Evolutionary conservation across 2,113 vertebrate genomes (phyloP), one percentile per base, ranked within the genome.

Genomic region (Tor tambroides): DNA sequence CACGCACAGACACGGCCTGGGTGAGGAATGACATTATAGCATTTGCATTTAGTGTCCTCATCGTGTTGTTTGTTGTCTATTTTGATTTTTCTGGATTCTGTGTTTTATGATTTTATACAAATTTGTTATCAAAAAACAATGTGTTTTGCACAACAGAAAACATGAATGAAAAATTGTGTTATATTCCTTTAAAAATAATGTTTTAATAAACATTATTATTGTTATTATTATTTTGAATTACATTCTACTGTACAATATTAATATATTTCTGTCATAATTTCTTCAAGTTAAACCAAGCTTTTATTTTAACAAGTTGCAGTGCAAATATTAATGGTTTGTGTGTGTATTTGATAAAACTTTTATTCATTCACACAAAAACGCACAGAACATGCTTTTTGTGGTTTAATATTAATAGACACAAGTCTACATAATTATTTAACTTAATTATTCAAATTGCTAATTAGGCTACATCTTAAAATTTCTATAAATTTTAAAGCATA

Each of bases 1-100:
- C 72, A 99, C 98, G 10, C 98, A 99, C 88, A 95, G 98, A 85
- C 98, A 99, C 0, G 98, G 98, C 74, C 95, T 99, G 56, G 98
- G 98, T 99, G 92, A 87, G 88, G 6, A 71, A 12, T 26, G 7
- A 23, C n/a, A 6, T 74, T 43, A 12, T 26, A 12, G 15, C n/a
- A 6, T 74, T 43, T 59, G n/a, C 15, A 21, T 32, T 54, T 35
- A n/a, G 72, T 61, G 30, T 14, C 21, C 1, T 7, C 65, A 35
- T 85, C n/a, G n/a, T n/a, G n/a, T 15, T 51, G 4, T 51, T n/a
- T n/a, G 21, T 26, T 61, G 3, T 61, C n/a, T 61, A 0, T 63
- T 61, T n/a, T 0, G 4, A 61, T n/a, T 61, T n/a, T n/a, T 59
- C 6, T 26, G 59, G 10, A 63, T 63, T 11, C n/a, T 14, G n/a